These are phyloP conservation scores for Myanophis thanlyinensis DNA, from an alignment of 2,113 vertebrate genomes.

Conservation along the genomic window DNA sequence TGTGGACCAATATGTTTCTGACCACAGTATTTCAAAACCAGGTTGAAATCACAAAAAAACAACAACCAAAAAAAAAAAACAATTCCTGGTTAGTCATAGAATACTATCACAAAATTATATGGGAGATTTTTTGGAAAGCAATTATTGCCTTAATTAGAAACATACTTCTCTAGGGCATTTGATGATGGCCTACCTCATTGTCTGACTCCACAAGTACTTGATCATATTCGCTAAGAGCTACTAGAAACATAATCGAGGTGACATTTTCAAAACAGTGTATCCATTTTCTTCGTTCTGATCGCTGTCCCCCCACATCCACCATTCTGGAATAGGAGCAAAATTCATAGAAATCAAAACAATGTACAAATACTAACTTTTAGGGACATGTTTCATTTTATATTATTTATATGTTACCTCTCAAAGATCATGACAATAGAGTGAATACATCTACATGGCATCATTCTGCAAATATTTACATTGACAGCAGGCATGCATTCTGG, in stretches of 20 bases:
- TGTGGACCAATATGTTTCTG: background rate
- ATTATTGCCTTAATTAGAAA: background rate
- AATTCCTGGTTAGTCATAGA: background rate
- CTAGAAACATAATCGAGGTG: constrained; percentile 97
- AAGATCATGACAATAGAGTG: background rate
- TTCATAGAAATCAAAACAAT: constrained; percentile 36
- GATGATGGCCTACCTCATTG: constrained; percentile 83
- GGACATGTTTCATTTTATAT: background rate
- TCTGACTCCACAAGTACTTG: constrained; percentile 96
- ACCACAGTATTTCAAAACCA: background rate
- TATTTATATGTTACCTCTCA: background rate
- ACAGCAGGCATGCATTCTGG: background rate
- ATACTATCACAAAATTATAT: background rate
- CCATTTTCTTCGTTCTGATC: constrained; percentile 98
- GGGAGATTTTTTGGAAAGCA: background rate
- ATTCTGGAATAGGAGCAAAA: constrained; percentile 81
- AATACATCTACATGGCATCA: background rate
- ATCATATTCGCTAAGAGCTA: constrained; percentile 97
- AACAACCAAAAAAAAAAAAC: too few species aligned
- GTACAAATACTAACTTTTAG: background rate
- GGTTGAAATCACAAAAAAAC: background rate
- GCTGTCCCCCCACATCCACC: constrained; percentile 95
- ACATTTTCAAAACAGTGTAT: constrained; percentile 99
- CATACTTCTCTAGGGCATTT: background rate
- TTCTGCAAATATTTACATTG: constrained; percentile 1